A percentile compares a stretch with the other conserved stretches of the same genome.
Evolutionary conservation across 2,888 invertebrate genomes (phyloP).

Genomic region (Dasysyrphus tricinctus): DNA sequence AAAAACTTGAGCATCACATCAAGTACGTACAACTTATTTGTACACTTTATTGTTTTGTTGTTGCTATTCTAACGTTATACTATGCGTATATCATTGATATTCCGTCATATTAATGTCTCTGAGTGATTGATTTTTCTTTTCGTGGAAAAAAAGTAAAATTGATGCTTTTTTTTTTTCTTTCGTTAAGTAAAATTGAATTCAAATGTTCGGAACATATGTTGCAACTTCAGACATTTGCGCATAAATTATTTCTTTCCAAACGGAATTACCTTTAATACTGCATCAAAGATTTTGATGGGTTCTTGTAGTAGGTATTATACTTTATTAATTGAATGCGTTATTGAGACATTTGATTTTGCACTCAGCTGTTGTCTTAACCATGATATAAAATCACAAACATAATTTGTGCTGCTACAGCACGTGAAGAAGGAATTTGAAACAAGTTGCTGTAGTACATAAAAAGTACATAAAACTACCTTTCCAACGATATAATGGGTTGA

Average conservation of each 20-base stretch:
- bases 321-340: no score
- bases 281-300: background rate
- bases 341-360: no score
- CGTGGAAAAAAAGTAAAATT: background rate
- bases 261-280: background rate
- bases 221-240: background rate
- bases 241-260: background rate
- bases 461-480: no score
- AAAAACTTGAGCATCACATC: no score
- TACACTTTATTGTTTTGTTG: background rate
- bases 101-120: constrained; percentile 8
- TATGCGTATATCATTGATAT: constrained; percentile 8
- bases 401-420: no score
- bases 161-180: background rate
- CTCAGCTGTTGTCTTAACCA: no score
- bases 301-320: no score
- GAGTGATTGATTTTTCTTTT: constrained; percentile 2
- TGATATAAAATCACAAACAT: no score
- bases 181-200: background rate
- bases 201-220: constrained; percentile 3
- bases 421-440: no score
- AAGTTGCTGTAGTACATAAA: no score
- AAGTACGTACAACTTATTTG: background rate
- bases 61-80: background rate
- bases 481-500: no score